A percentile compares a stretch with the other conserved stretches of the same genome.
phyloP scores from a whole-genome alignment of 2,888 invertebrate species.

The Ormyrus rosae region DNA sequence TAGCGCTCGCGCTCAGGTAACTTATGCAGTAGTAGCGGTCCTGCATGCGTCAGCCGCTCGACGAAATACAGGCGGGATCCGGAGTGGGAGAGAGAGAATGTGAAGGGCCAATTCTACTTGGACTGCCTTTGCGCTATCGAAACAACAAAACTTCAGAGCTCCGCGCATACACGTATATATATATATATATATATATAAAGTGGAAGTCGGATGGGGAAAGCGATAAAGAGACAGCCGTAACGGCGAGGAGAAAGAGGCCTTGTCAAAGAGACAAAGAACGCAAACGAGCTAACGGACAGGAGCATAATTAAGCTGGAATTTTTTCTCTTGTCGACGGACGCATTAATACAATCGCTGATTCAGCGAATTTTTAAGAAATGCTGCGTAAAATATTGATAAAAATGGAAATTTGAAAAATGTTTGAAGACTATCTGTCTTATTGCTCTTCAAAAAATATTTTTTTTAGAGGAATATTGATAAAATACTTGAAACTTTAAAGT shows the following conservation, averaged over 20 bases:
- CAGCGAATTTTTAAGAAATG: no score
- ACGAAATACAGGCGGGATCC: neutral
- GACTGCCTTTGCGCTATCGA: conserved; percentile 13
- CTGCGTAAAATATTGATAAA: no score
- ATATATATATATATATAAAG: neutral
- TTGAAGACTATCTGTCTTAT: no score
- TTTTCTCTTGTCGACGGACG: no score
- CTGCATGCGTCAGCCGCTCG: conserved; percentile 34
- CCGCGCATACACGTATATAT: neutral
- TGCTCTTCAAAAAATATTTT: no score
- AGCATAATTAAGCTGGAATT: conserved; percentile 4
- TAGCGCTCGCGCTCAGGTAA: neutral
- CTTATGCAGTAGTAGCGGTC: conserved; percentile 37
- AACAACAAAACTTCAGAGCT: conserved; percentile 15
- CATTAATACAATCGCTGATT: no score
- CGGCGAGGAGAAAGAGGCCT: neutral
- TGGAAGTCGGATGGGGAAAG: neutral
- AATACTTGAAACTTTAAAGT: no score
- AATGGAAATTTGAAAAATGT: no score
- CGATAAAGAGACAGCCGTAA: neutral
- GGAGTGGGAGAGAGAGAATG: conserved; percentile 3
- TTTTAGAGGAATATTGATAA: no score
- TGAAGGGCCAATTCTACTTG: conserved; percentile 29
- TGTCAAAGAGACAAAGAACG: conserved; percentile 33
- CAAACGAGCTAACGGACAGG: neutral